These are phyloP conservation scores for Drosophila tani DNA, from an alignment of 1,140 invertebrate species.

Conservation along the genomic window DNA sequence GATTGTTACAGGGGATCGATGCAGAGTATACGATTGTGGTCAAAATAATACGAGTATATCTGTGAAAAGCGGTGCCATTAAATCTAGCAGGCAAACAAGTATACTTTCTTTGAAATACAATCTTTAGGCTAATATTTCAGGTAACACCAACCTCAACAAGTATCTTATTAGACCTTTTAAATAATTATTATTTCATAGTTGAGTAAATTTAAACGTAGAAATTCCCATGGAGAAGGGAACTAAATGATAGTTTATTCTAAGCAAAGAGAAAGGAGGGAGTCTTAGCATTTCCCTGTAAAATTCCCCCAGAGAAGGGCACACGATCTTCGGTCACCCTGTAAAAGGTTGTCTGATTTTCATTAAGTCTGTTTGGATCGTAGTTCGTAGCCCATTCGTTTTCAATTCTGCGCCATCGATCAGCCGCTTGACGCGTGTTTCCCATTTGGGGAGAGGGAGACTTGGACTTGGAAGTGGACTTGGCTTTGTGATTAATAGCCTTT, in stretches of 20 bases:
- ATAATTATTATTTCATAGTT: background rate
- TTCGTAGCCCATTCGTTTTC: slow-evolving; percentile 15
- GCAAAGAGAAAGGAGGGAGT: background rate
- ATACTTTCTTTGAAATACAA: background rate
- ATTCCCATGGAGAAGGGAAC: background rate
- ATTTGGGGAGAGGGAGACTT: slow-evolving; percentile 42
- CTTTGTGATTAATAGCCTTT: slow-evolving; percentile 20
- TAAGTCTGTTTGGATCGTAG: slow-evolving; percentile 10
- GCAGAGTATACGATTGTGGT: slow-evolving; percentile 15
- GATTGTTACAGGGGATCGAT: slow-evolving; percentile 24
- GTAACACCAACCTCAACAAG: no score
- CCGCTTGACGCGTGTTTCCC: slow-evolving; percentile 37
- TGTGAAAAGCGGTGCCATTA: background rate
- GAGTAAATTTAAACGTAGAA: background rate
- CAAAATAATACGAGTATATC: slow-evolving; percentile 10
- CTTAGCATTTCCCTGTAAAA: background rate
- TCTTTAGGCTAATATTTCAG: background rate
- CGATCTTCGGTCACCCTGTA: slow-evolving; percentile 12
- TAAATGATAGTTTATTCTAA: background rate
- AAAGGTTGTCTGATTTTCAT: slow-evolving; percentile 31
- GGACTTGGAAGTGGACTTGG: slow-evolving; percentile 28
- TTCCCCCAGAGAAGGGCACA: slow-evolving; percentile 26
- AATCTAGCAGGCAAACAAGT: background rate
- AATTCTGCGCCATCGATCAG: slow-evolving; percentile 42
- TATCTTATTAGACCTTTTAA: background rate